Conservation (phyloP, 1,140 invertebrate genomes). For the Colletes gigas region DNA sequence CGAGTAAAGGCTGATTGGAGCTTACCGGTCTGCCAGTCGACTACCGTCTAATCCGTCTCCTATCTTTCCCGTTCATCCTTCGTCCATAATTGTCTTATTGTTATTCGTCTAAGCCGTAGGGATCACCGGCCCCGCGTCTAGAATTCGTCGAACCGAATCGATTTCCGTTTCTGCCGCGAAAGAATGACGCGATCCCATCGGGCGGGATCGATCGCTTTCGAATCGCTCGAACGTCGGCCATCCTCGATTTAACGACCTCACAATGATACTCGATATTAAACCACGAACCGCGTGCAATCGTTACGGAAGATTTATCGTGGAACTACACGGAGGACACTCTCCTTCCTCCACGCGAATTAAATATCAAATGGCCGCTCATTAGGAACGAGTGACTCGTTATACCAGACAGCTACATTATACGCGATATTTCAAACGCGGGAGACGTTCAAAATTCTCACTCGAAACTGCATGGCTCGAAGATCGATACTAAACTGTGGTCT, state of each 20-base stretch:
- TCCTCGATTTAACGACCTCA: too few species aligned
- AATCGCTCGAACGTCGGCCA: background rate
- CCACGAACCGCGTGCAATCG: background rate
- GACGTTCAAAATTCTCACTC: too few species aligned
- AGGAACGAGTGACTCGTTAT: too few species aligned
- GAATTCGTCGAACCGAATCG: conserved; percentile 47
- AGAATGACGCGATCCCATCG: background rate
- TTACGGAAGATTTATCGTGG: background rate
- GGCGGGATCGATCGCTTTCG: background rate
- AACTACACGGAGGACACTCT: background rate
- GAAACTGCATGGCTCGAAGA: too few species aligned
- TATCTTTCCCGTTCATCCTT: conserved; percentile 70
- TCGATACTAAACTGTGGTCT: too few species aligned
- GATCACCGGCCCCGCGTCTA: conserved; percentile 8
- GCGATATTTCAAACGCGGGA: too few species aligned
- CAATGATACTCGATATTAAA: background rate
- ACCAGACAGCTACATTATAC: too few species aligned
- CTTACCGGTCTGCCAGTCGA: conserved; percentile 47
- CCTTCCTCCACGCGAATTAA: too few species aligned
- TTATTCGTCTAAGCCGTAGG: conserved; percentile 55
- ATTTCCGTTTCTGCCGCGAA: conserved; percentile 31
- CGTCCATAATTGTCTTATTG: conserved; percentile 72
- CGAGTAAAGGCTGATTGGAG: conserved; percentile 60
- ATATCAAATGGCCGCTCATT: too few species aligned
- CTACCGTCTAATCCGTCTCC: conserved; percentile 70